Percentiles rank a stretch among this genome's conserved stretches.
These are phyloP conservation scores for Octodonta nipae DNA, from an alignment of 2,888 invertebrate genomes.

Conservation along the genomic window DNA sequence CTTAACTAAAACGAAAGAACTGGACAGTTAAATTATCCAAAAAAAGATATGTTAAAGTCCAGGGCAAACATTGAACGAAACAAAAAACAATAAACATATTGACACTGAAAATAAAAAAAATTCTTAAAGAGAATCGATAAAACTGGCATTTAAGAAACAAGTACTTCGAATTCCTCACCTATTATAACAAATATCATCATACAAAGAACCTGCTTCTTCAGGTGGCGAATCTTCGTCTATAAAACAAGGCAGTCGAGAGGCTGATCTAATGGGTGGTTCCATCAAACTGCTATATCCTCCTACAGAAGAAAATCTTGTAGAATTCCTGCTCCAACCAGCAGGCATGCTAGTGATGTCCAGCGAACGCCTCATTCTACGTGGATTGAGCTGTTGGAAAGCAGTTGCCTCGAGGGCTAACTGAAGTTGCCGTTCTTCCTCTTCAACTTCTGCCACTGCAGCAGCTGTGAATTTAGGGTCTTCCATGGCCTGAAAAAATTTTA, in stretches of 20 bases:
- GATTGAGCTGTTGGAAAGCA: constrained; percentile 42
- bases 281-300: constrained; percentile 59
- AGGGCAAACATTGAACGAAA: too few relatives aligned
- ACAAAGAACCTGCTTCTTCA: constrained; percentile 27
- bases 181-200: constrained; percentile 30
- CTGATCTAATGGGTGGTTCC: constrained; percentile 48
- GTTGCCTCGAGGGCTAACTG: constrained; percentile 62
- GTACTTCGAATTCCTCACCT: constrained; percentile 18
- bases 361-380: constrained; percentile 32
- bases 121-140: neutral
- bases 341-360: constrained; percentile 55
- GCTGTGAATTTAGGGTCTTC: constrained; percentile 71
- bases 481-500: constrained; percentile 40
- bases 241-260: constrained; percentile 48
- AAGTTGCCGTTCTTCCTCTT: constrained; percentile 56
- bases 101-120: neutral
- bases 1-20: too few relatives aligned
- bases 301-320: constrained; percentile 47
- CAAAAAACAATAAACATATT: too few relatives aligned
- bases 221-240: constrained; percentile 38
- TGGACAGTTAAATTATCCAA: too few relatives aligned
- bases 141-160: neutral
- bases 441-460: constrained; percentile 42
- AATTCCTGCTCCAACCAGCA: constrained; percentile 34
- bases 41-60: too few relatives aligned